phyloP scores from a whole-genome alignment of 2,888 invertebrate species.

The Melitaea athalia region DNA sequence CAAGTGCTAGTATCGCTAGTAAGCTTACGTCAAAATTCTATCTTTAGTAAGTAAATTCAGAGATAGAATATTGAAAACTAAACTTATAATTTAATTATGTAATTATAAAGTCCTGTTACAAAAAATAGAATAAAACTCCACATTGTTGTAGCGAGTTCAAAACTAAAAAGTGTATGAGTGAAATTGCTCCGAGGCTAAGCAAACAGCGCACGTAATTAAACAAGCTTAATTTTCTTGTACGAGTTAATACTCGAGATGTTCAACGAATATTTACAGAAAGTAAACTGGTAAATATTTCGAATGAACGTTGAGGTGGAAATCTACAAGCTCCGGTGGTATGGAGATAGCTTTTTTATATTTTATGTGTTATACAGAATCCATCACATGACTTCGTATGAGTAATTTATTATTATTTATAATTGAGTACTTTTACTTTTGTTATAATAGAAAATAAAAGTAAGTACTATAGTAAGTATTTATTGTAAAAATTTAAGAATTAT shows the following conservation, averaged over 20 bases:
- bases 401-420: too few relatives aligned
- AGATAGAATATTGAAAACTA: too few relatives aligned
- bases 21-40: too few relatives aligned
- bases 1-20: too few relatives aligned
- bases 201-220: conserved; percentile 72
- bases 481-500: too few relatives aligned
- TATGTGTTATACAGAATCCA: neutral
- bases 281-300: conserved; percentile 78
- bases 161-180: conserved; percentile 20
- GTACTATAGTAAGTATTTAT: too few relatives aligned
- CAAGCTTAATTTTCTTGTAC: conserved; percentile 79
- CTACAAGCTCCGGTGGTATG: conserved; percentile 48
- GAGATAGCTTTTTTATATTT: conserved; percentile 43
- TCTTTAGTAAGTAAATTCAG: too few relatives aligned
- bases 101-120: too few relatives aligned
- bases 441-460: too few relatives aligned
- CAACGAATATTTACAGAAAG: conserved; percentile 73
- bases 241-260: conserved; percentile 71
- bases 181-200: conserved; percentile 46
- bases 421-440: too few relatives aligned
- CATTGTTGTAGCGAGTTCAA: neutral
- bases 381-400: neutral
- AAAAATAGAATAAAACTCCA: too few relatives aligned
- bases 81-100: too few relatives aligned
- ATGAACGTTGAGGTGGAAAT: conserved; percentile 70